Evolutionary conservation across 2,113 vertebrate species (phyloP).

Genomic region (Vulpes ferrilata): DNA sequence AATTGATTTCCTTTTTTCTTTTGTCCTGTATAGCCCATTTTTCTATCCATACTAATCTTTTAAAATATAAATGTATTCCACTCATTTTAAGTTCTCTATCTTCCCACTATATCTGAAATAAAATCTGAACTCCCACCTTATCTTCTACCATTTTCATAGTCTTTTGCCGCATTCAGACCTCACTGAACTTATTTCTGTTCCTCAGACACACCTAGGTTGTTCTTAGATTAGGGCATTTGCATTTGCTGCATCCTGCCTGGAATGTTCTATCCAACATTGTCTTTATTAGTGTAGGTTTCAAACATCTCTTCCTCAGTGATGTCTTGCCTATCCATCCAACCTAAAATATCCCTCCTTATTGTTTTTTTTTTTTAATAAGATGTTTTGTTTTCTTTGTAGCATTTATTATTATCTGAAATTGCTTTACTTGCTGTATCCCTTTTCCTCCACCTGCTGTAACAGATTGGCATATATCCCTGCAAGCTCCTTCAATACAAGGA

Average conservation of each 20-base stretch:
- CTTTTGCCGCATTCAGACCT: background rate
- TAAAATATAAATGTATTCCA: constrained; percentile 39
- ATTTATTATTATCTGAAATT: constrained; percentile 7
- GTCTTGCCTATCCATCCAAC: constrained; percentile 30
- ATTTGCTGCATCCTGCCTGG: background rate
- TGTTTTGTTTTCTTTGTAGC: background rate
- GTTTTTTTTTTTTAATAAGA: background rate
- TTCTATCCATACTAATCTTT: constrained; percentile 12
- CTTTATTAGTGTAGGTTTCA: constrained; percentile 26
- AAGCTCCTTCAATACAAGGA: background rate
- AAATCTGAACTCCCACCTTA: background rate
- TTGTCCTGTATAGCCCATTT: background rate
- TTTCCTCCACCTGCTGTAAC: background rate
- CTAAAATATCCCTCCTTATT: background rate
- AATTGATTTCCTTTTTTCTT: constrained; percentile 29
- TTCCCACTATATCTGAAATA: background rate
- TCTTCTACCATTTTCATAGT: background rate
- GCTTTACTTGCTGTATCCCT: background rate
- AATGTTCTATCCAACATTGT: background rate
- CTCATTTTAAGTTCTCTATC: background rate
- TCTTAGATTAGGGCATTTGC: background rate
- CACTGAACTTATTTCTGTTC: constrained; percentile 9
- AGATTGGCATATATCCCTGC: background rate
- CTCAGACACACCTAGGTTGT: background rate
- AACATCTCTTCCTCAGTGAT: background rate